phyloP scores from a whole-genome alignment of 2,113 vertebrate genomes.

The Arvicanthis niloticus region DNA sequence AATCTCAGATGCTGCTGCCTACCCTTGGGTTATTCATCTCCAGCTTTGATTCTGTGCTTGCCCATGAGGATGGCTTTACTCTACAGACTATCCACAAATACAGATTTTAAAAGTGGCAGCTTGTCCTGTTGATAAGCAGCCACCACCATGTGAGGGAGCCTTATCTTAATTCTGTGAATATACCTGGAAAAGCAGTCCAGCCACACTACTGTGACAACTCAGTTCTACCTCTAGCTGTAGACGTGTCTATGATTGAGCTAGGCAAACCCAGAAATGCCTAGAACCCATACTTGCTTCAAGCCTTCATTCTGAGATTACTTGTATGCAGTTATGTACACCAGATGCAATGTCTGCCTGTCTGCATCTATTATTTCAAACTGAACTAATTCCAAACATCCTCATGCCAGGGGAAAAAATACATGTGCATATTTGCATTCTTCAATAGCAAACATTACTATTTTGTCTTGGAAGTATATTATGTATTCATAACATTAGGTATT shows the following conservation, averaged over 20 bases:
- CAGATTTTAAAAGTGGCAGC: neutral
- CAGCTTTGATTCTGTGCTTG: neutral
- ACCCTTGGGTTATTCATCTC: no score
- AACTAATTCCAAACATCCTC: neutral
- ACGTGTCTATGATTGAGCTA: neutral
- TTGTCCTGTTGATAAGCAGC: neutral
- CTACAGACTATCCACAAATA: neutral
- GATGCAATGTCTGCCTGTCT: no score
- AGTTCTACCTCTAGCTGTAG: neutral
- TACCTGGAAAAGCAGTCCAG: neutral
- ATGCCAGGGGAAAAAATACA: neutral
- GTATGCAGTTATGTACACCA: neutral
- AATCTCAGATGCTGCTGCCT: neutral
- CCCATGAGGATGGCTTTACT: neutral
- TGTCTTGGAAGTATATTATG: neutral
- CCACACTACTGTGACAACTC: neutral
- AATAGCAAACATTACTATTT: neutral
- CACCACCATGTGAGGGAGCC: neutral
- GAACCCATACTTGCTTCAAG: neutral
- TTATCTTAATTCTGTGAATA: neutral
- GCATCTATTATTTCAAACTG: neutral
- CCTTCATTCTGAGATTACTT: neutral
- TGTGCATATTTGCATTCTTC: neutral
- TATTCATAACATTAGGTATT: neutral
- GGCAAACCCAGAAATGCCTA: neutral